Conservation (phyloP, 2,113 vertebrate genomes). For the Bubo scandiacus region DNA sequence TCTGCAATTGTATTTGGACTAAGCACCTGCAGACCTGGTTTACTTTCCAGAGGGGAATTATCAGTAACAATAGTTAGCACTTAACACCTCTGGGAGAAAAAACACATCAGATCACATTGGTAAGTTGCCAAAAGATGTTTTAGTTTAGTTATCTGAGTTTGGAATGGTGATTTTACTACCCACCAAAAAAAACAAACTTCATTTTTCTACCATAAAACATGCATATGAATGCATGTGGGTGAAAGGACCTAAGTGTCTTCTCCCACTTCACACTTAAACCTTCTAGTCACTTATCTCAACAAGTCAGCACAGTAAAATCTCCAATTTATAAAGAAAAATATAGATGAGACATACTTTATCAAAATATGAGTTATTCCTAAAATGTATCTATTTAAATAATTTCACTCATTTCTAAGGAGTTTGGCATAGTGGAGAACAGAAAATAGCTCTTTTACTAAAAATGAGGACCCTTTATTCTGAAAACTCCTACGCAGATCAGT, state of each 20-base stretch:
- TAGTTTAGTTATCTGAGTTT: background rate
- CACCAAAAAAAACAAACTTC: background rate
- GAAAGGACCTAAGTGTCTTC: background rate
- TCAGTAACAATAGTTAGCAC: background rate
- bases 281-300: background rate
- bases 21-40: background rate
- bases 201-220: background rate
- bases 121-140: background rate
- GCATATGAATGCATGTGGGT: too few species aligned
- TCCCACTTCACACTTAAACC: background rate
- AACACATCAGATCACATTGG: background rate
- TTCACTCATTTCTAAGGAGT: background rate
- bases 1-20: background rate
- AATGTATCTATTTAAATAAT: background rate
- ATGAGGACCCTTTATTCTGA: background rate
- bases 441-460: background rate
- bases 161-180: background rate
- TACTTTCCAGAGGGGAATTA: background rate
- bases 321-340: background rate
- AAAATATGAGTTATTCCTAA: background rate
- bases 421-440: background rate
- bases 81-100: background rate
- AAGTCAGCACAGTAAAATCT: background rate
- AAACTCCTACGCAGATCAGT: background rate
- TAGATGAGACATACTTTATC: background rate